phyloP scores from a whole-genome alignment of 2,113 vertebrate genomes.

The Thalassoma bifasciatum region DNA sequence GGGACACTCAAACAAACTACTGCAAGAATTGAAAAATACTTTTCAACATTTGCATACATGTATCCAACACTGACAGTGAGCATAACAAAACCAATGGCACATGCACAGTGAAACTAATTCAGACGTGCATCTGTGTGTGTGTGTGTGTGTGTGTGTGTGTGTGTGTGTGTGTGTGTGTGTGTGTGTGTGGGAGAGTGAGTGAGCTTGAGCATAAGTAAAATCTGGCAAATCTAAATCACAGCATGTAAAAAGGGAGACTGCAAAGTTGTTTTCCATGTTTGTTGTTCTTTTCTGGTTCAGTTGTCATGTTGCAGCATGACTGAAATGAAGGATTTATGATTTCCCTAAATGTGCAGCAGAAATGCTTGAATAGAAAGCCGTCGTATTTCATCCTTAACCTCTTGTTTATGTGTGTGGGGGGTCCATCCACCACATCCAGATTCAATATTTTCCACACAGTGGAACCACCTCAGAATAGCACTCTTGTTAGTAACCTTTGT shows the following conservation, averaged over 20 bases:
- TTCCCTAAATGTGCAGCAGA: constrained; percentile 43
- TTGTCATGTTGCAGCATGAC: constrained; percentile 46
- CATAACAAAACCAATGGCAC: constrained; percentile 2
- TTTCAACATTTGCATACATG: background rate
- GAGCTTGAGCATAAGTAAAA: no score
- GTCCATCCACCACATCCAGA: constrained; percentile 42
- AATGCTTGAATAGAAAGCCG: constrained; percentile 3
- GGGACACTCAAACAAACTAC: background rate
- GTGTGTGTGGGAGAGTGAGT: no score
- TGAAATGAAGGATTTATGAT: constrained; percentile 53
- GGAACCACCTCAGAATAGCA: constrained; percentile 14
- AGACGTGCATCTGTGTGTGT: background rate
- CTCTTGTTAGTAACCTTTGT: constrained; percentile 2
- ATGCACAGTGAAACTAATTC: constrained; percentile 5
- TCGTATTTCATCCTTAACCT: constrained; percentile 39
- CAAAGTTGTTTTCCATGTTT: constrained; percentile 2
- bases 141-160: no score
- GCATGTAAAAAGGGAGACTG: background rate
- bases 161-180: no score
- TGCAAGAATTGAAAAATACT: background rate
- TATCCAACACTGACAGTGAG: background rate
- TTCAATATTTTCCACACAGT: constrained; percentile 32
- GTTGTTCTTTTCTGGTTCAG: constrained; percentile 26
- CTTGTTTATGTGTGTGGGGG: constrained; percentile 53
- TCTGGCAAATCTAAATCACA: background rate